phyloP scores from a whole-genome alignment of 2,797 vertebrate species.

The Manis crassicaudata region DNA sequence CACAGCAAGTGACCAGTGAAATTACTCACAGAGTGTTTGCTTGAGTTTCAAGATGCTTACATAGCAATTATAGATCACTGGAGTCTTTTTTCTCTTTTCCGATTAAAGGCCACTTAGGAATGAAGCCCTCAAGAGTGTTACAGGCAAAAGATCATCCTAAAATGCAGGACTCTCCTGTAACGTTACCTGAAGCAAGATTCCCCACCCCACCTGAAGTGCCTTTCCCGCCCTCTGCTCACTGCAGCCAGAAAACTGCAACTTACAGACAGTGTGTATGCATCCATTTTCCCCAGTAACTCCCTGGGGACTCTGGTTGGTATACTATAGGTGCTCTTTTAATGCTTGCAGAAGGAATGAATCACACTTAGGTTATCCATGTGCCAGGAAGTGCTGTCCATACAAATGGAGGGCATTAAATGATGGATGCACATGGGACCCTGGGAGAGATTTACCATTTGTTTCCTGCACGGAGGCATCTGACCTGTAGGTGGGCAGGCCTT shows the following conservation, averaged over 20 bases:
- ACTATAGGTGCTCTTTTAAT: background rate
- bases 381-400: background rate
- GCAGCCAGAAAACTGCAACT: background rate
- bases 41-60: background rate
- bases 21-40: background rate
- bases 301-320: background rate
- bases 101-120: background rate
- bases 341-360: background rate
- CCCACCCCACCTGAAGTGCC: accelerated
- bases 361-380: background rate
- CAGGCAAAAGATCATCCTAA: background rate
- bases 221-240: background rate
- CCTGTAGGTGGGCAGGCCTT: accelerated
- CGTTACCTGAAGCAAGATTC: background rate
- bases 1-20: background rate
- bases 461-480: accelerated
- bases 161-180: background rate
- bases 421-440: accelerated
- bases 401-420: background rate
- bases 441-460: background rate
- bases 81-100: no score
- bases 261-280: accelerated
- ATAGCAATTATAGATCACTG: background rate
- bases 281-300: no score
- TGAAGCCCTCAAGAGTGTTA: background rate